Evolutionary conservation across 2,113 vertebrate genomes (phyloP).

Genomic region (Plectropomus leopardus): DNA sequence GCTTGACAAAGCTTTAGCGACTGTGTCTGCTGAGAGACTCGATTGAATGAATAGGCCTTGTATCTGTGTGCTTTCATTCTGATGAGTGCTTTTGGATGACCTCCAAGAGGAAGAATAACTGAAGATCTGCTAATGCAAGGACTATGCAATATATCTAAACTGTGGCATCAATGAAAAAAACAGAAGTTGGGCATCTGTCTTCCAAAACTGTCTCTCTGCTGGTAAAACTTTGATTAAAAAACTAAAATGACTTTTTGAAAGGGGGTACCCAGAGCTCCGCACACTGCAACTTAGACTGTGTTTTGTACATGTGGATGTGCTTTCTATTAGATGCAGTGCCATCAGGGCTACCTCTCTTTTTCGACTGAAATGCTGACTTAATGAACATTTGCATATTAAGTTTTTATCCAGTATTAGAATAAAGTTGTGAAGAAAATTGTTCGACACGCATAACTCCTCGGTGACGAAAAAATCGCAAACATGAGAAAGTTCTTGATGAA

Average conservation of each 20-base stretch:
- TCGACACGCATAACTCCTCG: too few species aligned
- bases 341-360: too few species aligned
- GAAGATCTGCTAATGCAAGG: neutral
- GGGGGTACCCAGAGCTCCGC: neutral
- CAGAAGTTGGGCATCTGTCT: neutral
- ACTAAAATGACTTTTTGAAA: neutral
- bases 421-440: too few species aligned
- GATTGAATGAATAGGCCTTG: constrained; percentile 14
- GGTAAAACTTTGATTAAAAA: neutral
- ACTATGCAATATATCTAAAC: neutral
- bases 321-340: neutral
- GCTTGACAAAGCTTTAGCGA: neutral
- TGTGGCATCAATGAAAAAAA: neutral
- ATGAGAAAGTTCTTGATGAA: too few species aligned
- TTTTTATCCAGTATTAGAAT: too few species aligned
- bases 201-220: neutral
- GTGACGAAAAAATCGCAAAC: too few species aligned
- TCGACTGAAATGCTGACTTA: neutral
- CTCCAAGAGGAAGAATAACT: constrained; percentile 25
- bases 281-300: neutral
- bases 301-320: neutral
- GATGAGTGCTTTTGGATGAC: constrained; percentile 38
- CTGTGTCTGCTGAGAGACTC: neutral
- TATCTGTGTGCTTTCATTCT: constrained; percentile 36
- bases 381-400: too few species aligned